Conservation (phyloP, 2,113 vertebrate genomes). For the Aphelocoma coerulescens region DNA sequence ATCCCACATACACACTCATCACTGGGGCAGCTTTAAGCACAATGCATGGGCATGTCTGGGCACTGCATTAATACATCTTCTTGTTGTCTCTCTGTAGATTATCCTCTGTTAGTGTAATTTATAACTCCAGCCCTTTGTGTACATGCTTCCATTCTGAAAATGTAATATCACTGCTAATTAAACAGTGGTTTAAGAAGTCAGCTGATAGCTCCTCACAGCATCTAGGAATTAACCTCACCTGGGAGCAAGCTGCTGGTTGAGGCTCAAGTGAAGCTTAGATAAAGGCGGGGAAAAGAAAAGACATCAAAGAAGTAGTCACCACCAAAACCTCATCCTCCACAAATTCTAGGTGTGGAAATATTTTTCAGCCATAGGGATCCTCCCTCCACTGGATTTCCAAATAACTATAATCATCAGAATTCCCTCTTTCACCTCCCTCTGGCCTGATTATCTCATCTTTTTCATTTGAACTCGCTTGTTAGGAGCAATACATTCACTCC, state of each 20-base stretch:
- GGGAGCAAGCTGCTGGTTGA: slow-evolving; percentile 47
- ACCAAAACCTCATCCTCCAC: slow-evolving; percentile 55
- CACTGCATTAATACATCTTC: slow-evolving; percentile 8
- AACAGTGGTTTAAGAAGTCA: slow-evolving; percentile 31
- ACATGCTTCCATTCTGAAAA: slow-evolving; percentile 39
- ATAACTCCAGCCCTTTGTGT: slow-evolving; percentile 41
- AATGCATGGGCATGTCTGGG: slow-evolving; percentile 46
- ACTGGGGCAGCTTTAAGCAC: slow-evolving; percentile 5
- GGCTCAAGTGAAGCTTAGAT: slow-evolving; percentile 41
- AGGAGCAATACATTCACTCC: background rate
- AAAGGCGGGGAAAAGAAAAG: slow-evolving; percentile 29
- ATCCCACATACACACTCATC: slow-evolving; percentile 25
- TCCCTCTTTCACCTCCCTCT: slow-evolving; percentile 45
- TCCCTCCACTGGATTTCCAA: slow-evolving; percentile 45
- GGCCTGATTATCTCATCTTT: slow-evolving; percentile 42
- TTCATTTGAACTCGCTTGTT: slow-evolving; percentile 28
- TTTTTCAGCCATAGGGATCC: slow-evolving; percentile 45
- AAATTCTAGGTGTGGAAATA: slow-evolving; percentile 61
- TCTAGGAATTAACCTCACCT: slow-evolving; percentile 59
- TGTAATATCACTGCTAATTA: slow-evolving; percentile 49
- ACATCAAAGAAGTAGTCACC: slow-evolving; percentile 54
- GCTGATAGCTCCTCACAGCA: slow-evolving; percentile 25
- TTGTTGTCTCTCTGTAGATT: slow-evolving; percentile 30
- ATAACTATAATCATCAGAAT: slow-evolving; percentile 45
- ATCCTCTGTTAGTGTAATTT: slow-evolving; percentile 40